Percentiles rank a stretch among this genome's conserved stretches.
Conservation (phyloP, 2,888 invertebrate genomes). For the Adelphocoris suturalis region DNA sequence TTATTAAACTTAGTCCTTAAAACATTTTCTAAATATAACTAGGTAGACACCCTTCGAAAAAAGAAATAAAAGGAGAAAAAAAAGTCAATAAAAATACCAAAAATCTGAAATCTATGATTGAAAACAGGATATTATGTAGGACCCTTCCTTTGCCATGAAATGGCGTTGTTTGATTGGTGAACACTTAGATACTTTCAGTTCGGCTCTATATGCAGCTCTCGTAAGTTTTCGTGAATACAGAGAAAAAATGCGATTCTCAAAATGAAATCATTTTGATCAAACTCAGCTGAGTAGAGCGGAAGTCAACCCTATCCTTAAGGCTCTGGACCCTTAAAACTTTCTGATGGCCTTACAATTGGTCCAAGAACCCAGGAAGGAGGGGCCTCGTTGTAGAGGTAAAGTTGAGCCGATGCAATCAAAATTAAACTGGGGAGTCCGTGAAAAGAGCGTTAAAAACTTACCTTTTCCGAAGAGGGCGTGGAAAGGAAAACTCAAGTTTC, state of each 20-base stretch:
- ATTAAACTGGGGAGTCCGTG: slow-evolving; percentile 11
- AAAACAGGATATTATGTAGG: too few relatives aligned
- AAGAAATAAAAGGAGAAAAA: too few relatives aligned
- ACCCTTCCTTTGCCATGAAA: too few relatives aligned
- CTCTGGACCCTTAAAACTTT: slow-evolving; percentile 24
- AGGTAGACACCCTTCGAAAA: too few relatives aligned
- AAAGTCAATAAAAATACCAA: too few relatives aligned
- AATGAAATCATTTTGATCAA: background rate
- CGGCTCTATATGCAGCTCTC: background rate
- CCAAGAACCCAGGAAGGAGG: background rate
- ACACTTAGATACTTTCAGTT: background rate
- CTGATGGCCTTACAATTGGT: slow-evolving; percentile 25
- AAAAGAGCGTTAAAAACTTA: slow-evolving; percentile 18
- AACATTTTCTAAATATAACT: too few relatives aligned
- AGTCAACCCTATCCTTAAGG: background rate
- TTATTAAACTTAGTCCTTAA: too few relatives aligned
- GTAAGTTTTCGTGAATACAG: background rate
- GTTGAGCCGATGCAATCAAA: background rate
- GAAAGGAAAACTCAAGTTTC: background rate
- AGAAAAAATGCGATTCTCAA: background rate
- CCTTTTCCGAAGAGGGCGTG: slow-evolving; percentile 6
- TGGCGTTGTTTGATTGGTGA: too few relatives aligned
- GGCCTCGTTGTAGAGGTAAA: slow-evolving; percentile 12
- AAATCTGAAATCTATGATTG: too few relatives aligned
- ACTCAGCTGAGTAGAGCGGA: background rate